phyloP scores from a whole-genome alignment of 2,888 invertebrate genomes.

The Heliconius aoede region DNA sequence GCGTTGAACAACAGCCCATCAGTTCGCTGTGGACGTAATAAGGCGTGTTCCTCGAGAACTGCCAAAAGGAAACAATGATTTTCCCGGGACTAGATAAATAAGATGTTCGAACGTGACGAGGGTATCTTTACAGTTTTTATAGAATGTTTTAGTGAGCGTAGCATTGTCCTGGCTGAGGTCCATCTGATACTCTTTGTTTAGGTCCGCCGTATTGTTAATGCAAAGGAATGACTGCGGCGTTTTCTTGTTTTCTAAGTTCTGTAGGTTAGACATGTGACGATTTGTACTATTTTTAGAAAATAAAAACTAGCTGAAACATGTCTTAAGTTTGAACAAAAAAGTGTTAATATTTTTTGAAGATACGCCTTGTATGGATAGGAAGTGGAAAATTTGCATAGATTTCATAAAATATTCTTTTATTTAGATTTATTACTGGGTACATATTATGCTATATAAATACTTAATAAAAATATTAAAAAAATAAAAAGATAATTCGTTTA shows the following conservation, averaged over 20 bases:
- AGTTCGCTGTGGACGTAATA: slow-evolving; percentile 75
- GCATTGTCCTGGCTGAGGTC: slow-evolving; percentile 49
- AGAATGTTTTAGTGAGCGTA: slow-evolving; percentile 68
- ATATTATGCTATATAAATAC: neutral
- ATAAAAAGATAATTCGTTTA: neutral
- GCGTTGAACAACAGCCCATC: slow-evolving; percentile 70
- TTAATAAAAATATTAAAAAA: neutral
- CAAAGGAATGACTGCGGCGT: slow-evolving; percentile 51
- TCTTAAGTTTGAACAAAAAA: too few relatives aligned
- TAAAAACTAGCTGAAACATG: too few relatives aligned
- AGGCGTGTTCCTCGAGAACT: slow-evolving; percentile 73
- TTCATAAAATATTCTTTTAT: too few relatives aligned
- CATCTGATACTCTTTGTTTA: slow-evolving; percentile 76
- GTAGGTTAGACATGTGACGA: neutral
- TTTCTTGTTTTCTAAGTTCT: slow-evolving; percentile 12
- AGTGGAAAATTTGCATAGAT: too few relatives aligned
- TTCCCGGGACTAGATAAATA: slow-evolving; percentile 81
- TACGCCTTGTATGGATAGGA: neutral
- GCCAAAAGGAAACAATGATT: slow-evolving; percentile 80
- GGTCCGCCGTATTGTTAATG: slow-evolving; percentile 71
- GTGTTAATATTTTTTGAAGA: neutral
- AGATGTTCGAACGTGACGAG: slow-evolving; percentile 80
- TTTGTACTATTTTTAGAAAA: neutral
- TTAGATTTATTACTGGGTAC: neutral
- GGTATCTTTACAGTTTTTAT: slow-evolving; percentile 80